phyloP scores from a whole-genome alignment of 2,888 invertebrate species.

The Amiota mariae region DNA sequence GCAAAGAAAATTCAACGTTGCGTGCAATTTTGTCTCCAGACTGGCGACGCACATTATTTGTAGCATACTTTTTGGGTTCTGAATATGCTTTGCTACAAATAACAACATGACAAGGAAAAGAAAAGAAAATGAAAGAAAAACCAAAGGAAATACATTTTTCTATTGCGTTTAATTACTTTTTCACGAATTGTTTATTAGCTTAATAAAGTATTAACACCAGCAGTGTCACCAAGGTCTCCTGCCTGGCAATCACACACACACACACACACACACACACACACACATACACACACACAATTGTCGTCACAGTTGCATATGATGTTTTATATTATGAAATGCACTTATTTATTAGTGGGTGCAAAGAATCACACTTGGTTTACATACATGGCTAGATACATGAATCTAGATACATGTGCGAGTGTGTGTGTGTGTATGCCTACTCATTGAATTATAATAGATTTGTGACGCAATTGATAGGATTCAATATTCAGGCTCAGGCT shows the following conservation, averaged over 20 bases:
- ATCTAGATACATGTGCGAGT: too few species aligned
- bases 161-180: too few species aligned
- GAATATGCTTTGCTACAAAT: too few species aligned
- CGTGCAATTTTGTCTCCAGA: conserved; percentile 5
- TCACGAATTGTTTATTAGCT: conserved; percentile 35
- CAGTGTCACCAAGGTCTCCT: conserved; percentile 17
- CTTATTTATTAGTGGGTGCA: conserved; percentile 33
- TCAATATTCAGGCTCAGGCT: too few species aligned
- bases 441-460: conserved; percentile 63
- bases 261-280: background rate
- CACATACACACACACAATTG: background rate
- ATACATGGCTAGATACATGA: too few species aligned
- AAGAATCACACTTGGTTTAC: too few species aligned
- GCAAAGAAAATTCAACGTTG: conserved; percentile 4
- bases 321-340: conserved; percentile 42
- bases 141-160: background rate
- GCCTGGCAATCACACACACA: background rate
- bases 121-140: background rate
- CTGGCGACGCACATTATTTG: background rate
- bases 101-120: too few species aligned
- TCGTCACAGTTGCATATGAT: conserved; percentile 42
- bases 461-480: conserved; percentile 52
- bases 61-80: too few species aligned
- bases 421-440: conserved; percentile 52
- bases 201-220: conserved; percentile 41